Evolutionary conservation across 1,140 invertebrate genomes (phyloP), one percentile per base, ranked within the genome.

Genomic region (Panagrolaimus sp.): DNA sequence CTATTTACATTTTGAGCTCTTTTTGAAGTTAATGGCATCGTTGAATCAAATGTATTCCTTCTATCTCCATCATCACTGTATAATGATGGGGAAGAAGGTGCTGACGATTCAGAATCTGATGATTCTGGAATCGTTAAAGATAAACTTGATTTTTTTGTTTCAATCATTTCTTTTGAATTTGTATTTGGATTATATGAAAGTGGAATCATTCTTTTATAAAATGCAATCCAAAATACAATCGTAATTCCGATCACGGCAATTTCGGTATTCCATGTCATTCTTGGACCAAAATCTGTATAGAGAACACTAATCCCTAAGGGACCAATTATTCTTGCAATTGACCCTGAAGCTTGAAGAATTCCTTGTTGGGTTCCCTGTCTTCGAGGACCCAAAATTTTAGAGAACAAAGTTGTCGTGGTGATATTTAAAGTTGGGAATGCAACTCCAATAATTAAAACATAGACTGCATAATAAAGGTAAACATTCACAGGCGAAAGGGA

Each of bases 351-450:
- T 68, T 77, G 76, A 38, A 80, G 76, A n/a, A 77, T 58, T 0
- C 76, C 76, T 65, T 77, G 76, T 69, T 80, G 67, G 1, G 69
- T 76, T 9, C 76, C 76, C 38, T 77, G 76, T 1, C 17, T 17
- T 21, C 45, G 63, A 0, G 43, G 63, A 1, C 63, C 63, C 26
- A 65, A 46, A 5, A 65, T 65, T 32, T 21, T 65, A 1, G 63
- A 65, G 17, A 65, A 47, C 2, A 65, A 21, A 5, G 63, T 65
- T 12, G 63, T 43, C 1, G 32, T 24, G 0, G 63, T 47, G 14
- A 65, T 65, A 5, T 65, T 65, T 21, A 65, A 32, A 12, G n/a
- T 65, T 6, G 63, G 63, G 43, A 38, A 65, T 0, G 43, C 15
- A n/a, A 65, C 32, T 0, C 63, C 63, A 32, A 65, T 65, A 5